A percentile compares a stretch with the other conserved stretches of the same genome.
Conservation (phyloP, 2,888 invertebrate species). For the Teleogryllus oceanicus region DNA sequence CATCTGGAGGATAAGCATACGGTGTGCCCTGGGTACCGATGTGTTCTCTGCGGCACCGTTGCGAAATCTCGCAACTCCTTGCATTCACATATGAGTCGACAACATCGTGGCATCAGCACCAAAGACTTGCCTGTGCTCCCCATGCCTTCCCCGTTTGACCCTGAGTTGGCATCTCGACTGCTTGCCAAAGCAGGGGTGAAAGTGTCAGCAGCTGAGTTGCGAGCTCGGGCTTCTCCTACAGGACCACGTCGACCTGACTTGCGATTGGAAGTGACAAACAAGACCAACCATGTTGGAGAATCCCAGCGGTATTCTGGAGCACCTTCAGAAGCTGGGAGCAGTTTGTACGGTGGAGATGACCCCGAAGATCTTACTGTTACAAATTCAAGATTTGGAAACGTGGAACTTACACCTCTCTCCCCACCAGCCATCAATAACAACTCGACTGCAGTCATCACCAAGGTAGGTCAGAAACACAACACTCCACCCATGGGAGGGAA, state of each 20-base stretch:
- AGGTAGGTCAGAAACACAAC: slow-evolving; percentile 43
- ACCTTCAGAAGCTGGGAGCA: slow-evolving; percentile 64
- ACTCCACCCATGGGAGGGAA: slow-evolving; percentile 54
- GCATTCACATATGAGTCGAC: slow-evolving; percentile 91
- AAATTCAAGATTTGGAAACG: slow-evolving; percentile 35
- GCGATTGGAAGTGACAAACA: slow-evolving; percentile 63
- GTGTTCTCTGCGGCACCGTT: slow-evolving; percentile 87
- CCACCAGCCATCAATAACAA: slow-evolving; percentile 32
- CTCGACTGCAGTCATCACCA: slow-evolving; percentile 37
- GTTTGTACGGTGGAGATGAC: slow-evolving; percentile 74
- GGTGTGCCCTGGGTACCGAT: slow-evolving; percentile 86
- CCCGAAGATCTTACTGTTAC: slow-evolving; percentile 75
- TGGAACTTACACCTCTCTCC: slow-evolving; percentile 31
- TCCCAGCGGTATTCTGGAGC: slow-evolving; percentile 45
- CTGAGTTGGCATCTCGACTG: slow-evolving; percentile 79
- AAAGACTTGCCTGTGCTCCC: slow-evolving; percentile 88
- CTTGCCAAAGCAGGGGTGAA: slow-evolving; percentile 86
- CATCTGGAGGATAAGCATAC: slow-evolving; percentile 92
- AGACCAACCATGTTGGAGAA: slow-evolving; percentile 47
- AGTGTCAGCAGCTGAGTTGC: slow-evolving; percentile 64
- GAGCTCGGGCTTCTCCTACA: slow-evolving; percentile 82
- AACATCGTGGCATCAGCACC: slow-evolving; percentile 88
- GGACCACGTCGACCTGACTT: slow-evolving; percentile 64
- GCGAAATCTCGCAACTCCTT: slow-evolving; percentile 88
- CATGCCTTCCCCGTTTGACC: slow-evolving; percentile 90